A percentile compares a stretch with the other conserved stretches of the same genome.
These are phyloP conservation scores for Pheosia gnoma DNA, from an alignment of 2,888 invertebrate species.

Conservation along the genomic window DNA sequence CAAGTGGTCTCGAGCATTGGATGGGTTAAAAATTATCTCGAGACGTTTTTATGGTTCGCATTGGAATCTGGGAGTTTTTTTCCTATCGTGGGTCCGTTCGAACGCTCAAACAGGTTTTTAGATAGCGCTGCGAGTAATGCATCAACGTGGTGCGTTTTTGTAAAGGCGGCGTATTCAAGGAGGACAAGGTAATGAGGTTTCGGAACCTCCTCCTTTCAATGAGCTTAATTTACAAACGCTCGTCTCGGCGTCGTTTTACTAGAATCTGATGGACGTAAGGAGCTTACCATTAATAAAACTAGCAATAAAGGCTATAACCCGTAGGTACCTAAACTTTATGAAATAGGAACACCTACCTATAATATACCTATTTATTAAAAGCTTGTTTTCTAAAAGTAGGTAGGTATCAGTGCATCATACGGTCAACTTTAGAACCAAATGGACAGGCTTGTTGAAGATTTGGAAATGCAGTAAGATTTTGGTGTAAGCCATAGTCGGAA, in stretches of 20 bases:
- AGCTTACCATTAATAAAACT: slow-evolving; percentile 7
- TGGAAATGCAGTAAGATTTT: too few relatives aligned
- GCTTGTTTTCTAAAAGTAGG: too few relatives aligned
- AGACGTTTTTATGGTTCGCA: slow-evolving; percentile 81
- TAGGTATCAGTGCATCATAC: too few relatives aligned
- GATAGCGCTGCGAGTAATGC: slow-evolving; percentile 81
- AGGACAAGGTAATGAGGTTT: slow-evolving; percentile 74
- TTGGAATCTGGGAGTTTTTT: slow-evolving; percentile 81
- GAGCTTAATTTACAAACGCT: slow-evolving; percentile 55
- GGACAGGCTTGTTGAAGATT: too few relatives aligned
- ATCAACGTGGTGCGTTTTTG: slow-evolving; percentile 79
- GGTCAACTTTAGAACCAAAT: too few relatives aligned
- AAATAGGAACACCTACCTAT: too few relatives aligned
- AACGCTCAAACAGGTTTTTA: slow-evolving; percentile 81
- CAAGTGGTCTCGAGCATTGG: slow-evolving; percentile 60
- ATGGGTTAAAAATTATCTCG: slow-evolving; percentile 77
- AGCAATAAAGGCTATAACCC: slow-evolving; percentile 1
- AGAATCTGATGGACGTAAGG: slow-evolving; percentile 21
- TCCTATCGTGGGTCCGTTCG: slow-evolving; percentile 74
- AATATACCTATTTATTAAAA: too few relatives aligned
- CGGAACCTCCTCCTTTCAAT: slow-evolving; percentile 68
- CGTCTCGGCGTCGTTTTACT: slow-evolving; percentile 19
- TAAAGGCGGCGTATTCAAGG: slow-evolving; percentile 76
- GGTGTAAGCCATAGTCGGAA: too few relatives aligned
- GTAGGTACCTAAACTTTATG: background rate